These are phyloP conservation scores for Pachypanchax playfairii DNA, from an alignment of 2,113 vertebrate species.

Conservation along the genomic window DNA sequence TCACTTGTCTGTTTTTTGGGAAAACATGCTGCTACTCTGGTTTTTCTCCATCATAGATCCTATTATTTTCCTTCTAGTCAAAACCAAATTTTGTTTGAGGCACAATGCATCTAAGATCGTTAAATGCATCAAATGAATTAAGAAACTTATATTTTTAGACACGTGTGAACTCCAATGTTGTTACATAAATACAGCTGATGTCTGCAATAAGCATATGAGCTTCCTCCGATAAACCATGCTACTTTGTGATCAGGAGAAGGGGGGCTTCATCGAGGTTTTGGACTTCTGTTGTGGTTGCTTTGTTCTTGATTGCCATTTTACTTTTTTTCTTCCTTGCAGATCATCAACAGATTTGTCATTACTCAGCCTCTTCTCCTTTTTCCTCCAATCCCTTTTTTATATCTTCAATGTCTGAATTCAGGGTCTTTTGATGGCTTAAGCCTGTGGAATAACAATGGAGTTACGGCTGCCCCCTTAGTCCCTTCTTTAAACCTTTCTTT, in stretches of 20 bases:
- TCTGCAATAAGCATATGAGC: conserved; percentile 61
- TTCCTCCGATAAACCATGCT: conserved; percentile 61
- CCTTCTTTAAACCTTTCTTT: conserved; percentile 5
- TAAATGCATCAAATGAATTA: no score
- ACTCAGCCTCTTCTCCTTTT: conserved; percentile 24
- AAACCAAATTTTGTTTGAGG: conserved; percentile 28
- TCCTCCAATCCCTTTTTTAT: conserved; percentile 8
- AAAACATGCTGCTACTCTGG: conserved; percentile 21
- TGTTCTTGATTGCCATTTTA: conserved; percentile 53
- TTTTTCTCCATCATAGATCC: conserved; percentile 42
- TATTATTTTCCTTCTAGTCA: conserved; percentile 45
- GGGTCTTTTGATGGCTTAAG: conserved; percentile 30
- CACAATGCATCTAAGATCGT: conserved; percentile 26
- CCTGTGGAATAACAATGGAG: conserved; percentile 29
- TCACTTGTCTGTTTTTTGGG: conserved; percentile 52
- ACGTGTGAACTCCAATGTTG: conserved; percentile 39
- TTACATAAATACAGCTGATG: conserved; percentile 54
- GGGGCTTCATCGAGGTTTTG: conserved; percentile 62
- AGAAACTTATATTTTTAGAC: conserved; percentile 39
- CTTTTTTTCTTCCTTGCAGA: conserved; percentile 26
- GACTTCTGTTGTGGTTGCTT: conserved; percentile 73
- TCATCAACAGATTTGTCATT: conserved; percentile 53
- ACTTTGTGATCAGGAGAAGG: conserved; percentile 67
- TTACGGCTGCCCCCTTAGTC: conserved; percentile 1
- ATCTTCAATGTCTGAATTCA: conserved; percentile 27